Base-by-base conservation (phyloP, 2,888 invertebrate genomes). In the Rhamnusium bicolor region DNA sequence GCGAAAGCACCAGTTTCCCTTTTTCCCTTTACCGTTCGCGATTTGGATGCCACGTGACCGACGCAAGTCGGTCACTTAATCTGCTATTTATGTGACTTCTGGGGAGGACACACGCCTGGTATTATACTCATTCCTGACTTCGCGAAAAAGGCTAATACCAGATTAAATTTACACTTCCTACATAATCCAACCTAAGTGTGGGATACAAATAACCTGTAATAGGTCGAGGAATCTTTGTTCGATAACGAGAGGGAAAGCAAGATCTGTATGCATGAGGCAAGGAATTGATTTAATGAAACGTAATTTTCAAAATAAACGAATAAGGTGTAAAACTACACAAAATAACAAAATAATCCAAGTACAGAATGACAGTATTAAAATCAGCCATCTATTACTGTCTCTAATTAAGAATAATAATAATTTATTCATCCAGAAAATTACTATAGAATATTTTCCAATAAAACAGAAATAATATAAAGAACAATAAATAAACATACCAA, bases 61-160 rank as follows among this genome's bases (percentile, higher is more conserved):
- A 81, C 86, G 82, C 85, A 86, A 85, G 86, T 88, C 87, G 88
- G 88, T 88, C 88, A 88, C 88, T 88, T 88, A 88, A 88, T 88
- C 88, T 86, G 85, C 87, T 88, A 88, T 88, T 88, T 88, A 88
- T 88, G 87, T 86, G 88, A 88, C 86, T 87, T 87, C 82, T 77
- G 81, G 81, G 85, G 84, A 78, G 82, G 85, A 75, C 85, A 85
- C 85, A 86, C 83, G 84, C 76, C 79, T 78, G 74, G 67, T 77
- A 78, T 63, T 53, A 74, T 67, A 46, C 46, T 40, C 24, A 29
- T 27, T 63, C 40, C 54, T 76, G 76, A 78, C 79, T 76, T 72
- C 79, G 78, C 76, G 74, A 81, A 83, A n/a, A 84, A 82, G 80
- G 80, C 82, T 84, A 84, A 84, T 83, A 77, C 77, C 73, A 80